Percentiles rank a stretch among this genome's conserved stretches.
These are phyloP conservation scores for Noctua fimbriata DNA, from an alignment of 2,888 invertebrate genomes.

Conservation along the genomic window DNA sequence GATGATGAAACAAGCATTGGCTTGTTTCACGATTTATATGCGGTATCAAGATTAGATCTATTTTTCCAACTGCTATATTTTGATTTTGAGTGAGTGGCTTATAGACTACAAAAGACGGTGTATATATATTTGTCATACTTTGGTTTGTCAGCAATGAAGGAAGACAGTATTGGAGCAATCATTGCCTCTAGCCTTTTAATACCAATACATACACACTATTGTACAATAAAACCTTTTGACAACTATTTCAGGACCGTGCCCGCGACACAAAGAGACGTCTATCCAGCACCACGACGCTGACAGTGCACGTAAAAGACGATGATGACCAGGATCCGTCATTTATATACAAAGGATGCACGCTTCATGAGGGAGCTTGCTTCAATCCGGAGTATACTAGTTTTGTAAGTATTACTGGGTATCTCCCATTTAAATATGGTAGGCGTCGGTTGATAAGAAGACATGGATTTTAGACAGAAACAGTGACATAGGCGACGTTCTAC, in stretches of 20 bases:
- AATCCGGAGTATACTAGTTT: constrained; percentile 96
- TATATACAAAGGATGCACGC: constrained; percentile 96
- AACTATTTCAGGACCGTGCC: constrained; percentile 93
- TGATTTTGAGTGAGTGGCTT: too few species aligned
- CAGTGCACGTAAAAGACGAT: constrained; percentile 96
- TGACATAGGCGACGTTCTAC: too few species aligned
- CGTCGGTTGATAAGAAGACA: background rate
- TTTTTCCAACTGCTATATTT: too few species aligned
- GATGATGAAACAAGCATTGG: too few species aligned
- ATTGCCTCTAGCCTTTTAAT: too few species aligned
- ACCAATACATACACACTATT: too few species aligned
- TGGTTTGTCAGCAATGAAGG: too few species aligned
- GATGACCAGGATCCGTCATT: constrained; percentile 98
- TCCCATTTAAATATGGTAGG: background rate
- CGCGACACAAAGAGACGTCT: constrained; percentile 94
- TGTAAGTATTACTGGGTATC: constrained; percentile 87
- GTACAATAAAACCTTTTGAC: background rate
- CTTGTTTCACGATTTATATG: too few species aligned
- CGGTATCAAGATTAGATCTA: too few species aligned
- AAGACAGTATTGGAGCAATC: too few species aligned
- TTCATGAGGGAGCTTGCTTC: constrained; percentile 95
- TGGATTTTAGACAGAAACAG: background rate
- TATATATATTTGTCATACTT: too few species aligned
- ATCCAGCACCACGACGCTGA: constrained; percentile 96
- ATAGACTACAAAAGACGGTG: too few species aligned